These are phyloP conservation scores for Sthenelais limicola DNA, from an alignment of 2,888 invertebrate species.

Conservation along the genomic window DNA sequence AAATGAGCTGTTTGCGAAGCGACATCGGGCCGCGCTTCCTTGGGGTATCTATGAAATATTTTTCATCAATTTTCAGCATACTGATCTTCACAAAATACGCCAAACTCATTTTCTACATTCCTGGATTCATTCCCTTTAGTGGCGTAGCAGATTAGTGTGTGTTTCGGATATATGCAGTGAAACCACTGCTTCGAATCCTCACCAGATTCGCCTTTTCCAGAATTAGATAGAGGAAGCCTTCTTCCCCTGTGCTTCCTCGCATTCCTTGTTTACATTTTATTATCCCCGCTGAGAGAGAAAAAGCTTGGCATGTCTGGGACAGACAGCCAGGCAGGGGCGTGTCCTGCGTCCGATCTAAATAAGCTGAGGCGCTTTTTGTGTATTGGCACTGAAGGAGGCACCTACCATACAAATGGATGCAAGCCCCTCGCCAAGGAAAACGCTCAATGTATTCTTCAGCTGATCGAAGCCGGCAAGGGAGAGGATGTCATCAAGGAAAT, in stretches of 20 bases:
- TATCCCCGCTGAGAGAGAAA: constrained; percentile 7
- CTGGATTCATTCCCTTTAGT: neutral
- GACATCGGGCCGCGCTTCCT: constrained; percentile 12
- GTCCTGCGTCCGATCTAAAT: constrained; percentile 53
- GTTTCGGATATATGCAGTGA: constrained; percentile 10
- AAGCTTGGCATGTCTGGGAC: constrained; percentile 6
- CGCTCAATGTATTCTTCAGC: constrained; percentile 53
- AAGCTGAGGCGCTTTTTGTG: constrained; percentile 66
- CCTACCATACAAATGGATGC: constrained; percentile 40
- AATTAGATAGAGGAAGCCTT: neutral
- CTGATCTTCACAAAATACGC: neutral
- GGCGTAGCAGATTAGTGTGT: constrained; percentile 14
- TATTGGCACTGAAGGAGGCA: constrained; percentile 62
- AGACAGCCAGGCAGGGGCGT: constrained; percentile 5
- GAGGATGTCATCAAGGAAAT: constrained; percentile 63
- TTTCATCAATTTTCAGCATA: neutral
- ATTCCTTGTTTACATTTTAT: constrained; percentile 25
- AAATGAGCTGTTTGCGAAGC: constrained; percentile 7
- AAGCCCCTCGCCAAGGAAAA: constrained; percentile 18
- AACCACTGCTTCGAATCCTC: constrained; percentile 11
- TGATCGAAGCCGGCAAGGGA: constrained; percentile 63
- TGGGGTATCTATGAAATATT: neutral
- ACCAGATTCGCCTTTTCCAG: neutral
- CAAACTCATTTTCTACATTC: neutral
- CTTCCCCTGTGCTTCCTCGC: neutral